Percentiles rank a stretch among this genome's conserved stretches.
These are phyloP conservation scores for Archegozetes longisetosus DNA, from an alignment of 1,140 invertebrate species.

Conservation along the genomic window DNA sequence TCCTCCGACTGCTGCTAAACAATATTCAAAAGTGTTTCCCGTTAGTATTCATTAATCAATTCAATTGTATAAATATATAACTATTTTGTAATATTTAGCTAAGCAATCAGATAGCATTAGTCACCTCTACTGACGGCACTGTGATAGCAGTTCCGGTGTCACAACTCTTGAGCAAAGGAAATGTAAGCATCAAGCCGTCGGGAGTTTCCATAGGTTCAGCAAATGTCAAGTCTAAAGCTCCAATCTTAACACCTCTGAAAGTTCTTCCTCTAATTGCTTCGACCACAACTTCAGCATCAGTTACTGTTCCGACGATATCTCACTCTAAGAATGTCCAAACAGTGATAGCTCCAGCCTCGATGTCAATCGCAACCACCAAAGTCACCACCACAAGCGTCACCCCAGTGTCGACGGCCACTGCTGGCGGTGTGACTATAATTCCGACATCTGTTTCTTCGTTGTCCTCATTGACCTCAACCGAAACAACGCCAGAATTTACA, in stretches of 20 bases:
- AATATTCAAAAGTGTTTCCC: too few species aligned
- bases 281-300: background rate
- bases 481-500: background rate
- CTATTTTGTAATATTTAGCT: background rate
- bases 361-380: background rate
- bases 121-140: background rate
- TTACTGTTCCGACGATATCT: background rate
- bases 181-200: background rate
- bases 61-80: background rate
- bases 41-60: background rate
- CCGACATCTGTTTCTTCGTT: background rate
- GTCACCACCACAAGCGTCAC: too few species aligned
- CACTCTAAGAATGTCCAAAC: too few species aligned
- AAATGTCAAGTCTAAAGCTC: background rate
- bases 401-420: too few species aligned
- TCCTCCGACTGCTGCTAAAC: background rate
- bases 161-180: background rate
- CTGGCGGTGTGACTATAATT: background rate
- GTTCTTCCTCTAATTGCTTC: background rate
- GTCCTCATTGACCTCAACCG: background rate
- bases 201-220: background rate
- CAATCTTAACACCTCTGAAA: background rate
- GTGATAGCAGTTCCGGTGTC: background rate
- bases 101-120: background rate
- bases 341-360: background rate